Base-by-base conservation (phyloP, 1,140 invertebrate genomes). In the Augochlora pura region DNA sequence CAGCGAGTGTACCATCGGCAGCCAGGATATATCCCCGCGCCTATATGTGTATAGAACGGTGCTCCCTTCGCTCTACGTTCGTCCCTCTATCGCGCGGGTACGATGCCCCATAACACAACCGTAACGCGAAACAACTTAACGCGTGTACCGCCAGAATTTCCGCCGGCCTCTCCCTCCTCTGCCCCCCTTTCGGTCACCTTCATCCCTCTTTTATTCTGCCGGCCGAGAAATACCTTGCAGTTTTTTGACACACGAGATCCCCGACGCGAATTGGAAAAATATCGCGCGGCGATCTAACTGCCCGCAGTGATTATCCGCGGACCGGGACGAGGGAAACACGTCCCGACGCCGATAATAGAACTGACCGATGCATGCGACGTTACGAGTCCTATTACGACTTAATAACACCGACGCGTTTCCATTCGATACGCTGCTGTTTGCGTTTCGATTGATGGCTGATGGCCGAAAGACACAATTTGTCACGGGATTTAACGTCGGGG, bases 1-100 rank as follows among this genome's bases (percentile, higher is more conserved):
- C 85, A 82, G 73, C 77, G 82, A 72, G 71, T n/a, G 8, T 76
- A 81, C 80, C 83, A 86, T 86, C 80, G 82, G 78, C 79, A 81
- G 74, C 71, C 84, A 57, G 80, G 83, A 85, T 85, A 80, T 83
- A 86, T 86, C 72, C 83, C 23, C 69, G 62, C 60, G 62, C 63
- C 80, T 85, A 72, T 78, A 77, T 59, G 74, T 85, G 68, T 78
- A 77, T 59, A 70, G 72, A 70, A 73, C 67, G 65, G 25, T 46
- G 6, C 39, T n/a, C 59, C 39, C 49, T 60, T 63, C 72, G 14
- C 21, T n/a, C 2, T 25, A 49, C 25, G 27, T 42, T 21, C 21
- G 49, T 52, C 14, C 32, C 25, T 32, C 76, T 62, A 65, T 71
- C 77, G 54, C 69, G 25, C 59, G 68, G 16, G 49, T 69, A 64